Base-by-base conservation (phyloP, 2,797 vertebrate genomes). In the Smutsia gigantea region DNA sequence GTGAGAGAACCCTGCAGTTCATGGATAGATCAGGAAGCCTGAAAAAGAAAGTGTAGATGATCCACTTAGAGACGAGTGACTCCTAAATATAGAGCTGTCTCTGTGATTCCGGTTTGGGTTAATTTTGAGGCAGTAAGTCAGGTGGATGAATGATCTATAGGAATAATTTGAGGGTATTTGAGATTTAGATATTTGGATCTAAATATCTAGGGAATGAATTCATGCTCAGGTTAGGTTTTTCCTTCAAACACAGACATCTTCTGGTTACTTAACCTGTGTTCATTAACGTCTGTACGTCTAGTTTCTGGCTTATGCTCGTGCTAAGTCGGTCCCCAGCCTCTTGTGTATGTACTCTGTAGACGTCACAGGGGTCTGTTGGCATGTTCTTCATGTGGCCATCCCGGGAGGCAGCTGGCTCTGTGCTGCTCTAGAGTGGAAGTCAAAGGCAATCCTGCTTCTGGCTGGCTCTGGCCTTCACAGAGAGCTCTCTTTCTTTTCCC, bases 11-110 rank as follows among this genome's bases (percentile, higher is more conserved):
- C 34, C 19, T 29, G 14, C 34, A 4, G 2, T 15, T 37, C 37
- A 5, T 37, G 39, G 57, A 64, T 46, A 59, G 4, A 15, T 29
- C 42, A 27, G 64, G 59, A 87, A 82, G 66, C 68, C 17, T 29
- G 25, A 37, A 61, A 64, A 81, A 39, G 68, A 19, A 57, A 66
- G 13, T 7, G 17, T n/a, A 39, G 64, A 37, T 11, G 53, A 85
- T 59, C 90, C 81, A 49, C 68, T 69, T 63, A 63, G 86, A 88
- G 71, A 71, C 57, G 64, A 83, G 79, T 46, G 92, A 72, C 49
- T 74, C 84, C 74, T 39, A 77, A 79, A 75, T 71, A n/a, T 75
- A 90, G 79, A 85, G 31, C 85, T 78, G 64, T 87, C 86, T 86
- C 75, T 61, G 1, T 77, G 87, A 77, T 81, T 71, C 94, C 34